Evolutionary conservation across 2,888 invertebrate genomes (phyloP).

Genomic region (Phyllotreta cruciferae): DNA sequence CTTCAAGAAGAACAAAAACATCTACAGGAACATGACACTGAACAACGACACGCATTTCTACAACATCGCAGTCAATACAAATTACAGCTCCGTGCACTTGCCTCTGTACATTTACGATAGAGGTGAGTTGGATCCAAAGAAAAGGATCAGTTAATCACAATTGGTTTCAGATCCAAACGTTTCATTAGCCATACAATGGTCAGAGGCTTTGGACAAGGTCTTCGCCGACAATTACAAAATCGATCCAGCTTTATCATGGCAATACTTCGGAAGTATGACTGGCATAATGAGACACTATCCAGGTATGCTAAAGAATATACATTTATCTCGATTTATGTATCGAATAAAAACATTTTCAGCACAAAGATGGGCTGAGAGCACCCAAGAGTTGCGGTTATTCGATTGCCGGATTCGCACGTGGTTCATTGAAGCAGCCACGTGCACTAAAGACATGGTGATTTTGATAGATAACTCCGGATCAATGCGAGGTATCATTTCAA

Average conservation of each 20-base stretch:
- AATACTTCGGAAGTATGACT: slow-evolving; percentile 94
- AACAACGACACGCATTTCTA: slow-evolving; percentile 84
- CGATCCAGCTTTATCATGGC: slow-evolving; percentile 93
- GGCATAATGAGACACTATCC: slow-evolving; percentile 95
- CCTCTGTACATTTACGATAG: slow-evolving; percentile 92
- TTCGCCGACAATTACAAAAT: slow-evolving; percentile 86
- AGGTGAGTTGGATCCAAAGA: slow-evolving; percentile 62
- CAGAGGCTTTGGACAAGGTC: slow-evolving; percentile 80
- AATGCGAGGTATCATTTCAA: slow-evolving; percentile 77
- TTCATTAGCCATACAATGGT: slow-evolving; percentile 87
- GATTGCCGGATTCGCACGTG: slow-evolving; percentile 93
- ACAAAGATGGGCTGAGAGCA: slow-evolving; percentile 50
- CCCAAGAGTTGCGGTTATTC: slow-evolving; percentile 65
- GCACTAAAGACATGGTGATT: slow-evolving; percentile 96
- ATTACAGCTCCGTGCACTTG: slow-evolving; percentile 87
- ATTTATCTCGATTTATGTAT: background rate
- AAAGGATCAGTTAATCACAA: slow-evolving; percentile 3
- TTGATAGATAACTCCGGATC: slow-evolving; percentile 95
- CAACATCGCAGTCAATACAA: slow-evolving; percentile 80
- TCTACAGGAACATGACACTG: slow-evolving; percentile 67
- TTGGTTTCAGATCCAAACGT: slow-evolving; percentile 55
- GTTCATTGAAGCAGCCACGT: slow-evolving; percentile 98
- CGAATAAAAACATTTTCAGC: slow-evolving; percentile 39
- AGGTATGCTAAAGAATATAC: slow-evolving; percentile 42
- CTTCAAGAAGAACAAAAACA: slow-evolving; percentile 44